Conservation (phyloP, 2,797 vertebrate genomes). For the Hippocampus kuda region DNA sequence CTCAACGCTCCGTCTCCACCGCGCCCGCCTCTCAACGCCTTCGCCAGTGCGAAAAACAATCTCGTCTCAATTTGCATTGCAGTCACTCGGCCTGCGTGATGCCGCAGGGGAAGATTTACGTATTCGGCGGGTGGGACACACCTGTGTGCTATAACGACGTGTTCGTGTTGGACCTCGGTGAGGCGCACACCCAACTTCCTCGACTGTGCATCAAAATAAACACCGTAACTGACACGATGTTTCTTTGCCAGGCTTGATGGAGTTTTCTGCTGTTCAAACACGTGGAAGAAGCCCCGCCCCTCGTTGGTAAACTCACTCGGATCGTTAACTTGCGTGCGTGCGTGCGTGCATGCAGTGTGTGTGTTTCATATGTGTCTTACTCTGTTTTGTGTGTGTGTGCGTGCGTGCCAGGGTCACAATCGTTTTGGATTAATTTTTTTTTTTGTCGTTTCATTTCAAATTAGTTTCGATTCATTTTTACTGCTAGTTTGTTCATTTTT, state of each 20-base stretch:
- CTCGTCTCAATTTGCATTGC: slow-evolving; percentile 1
- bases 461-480: no score
- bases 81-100: slow-evolving; percentile 77
- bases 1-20: not conserved
- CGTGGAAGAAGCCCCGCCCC: slow-evolving; percentile 64
- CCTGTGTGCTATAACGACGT: slow-evolving; percentile 76
- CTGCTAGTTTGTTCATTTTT: no score
- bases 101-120: slow-evolving; percentile 67
- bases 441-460: no score
- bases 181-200: slow-evolving; percentile 22
- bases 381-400: not conserved
- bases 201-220: no score
- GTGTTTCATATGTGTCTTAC: no score
- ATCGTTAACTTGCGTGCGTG: no score
- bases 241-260: slow-evolving; percentile 66
- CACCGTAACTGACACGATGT: not conserved
- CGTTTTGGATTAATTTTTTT: no score
- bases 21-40: no score
- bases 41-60: no score
- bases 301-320: slow-evolving; percentile 56
- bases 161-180: slow-evolving; percentile 73
- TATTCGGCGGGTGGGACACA: slow-evolving; percentile 78
- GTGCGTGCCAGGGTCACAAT: no score
- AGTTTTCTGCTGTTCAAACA: slow-evolving; percentile 69
- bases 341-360: no score